Evolutionary conservation across 2,888 invertebrate species (phyloP), one percentile per base, ranked within the genome.

Genomic region (Isoperla grammatica): DNA sequence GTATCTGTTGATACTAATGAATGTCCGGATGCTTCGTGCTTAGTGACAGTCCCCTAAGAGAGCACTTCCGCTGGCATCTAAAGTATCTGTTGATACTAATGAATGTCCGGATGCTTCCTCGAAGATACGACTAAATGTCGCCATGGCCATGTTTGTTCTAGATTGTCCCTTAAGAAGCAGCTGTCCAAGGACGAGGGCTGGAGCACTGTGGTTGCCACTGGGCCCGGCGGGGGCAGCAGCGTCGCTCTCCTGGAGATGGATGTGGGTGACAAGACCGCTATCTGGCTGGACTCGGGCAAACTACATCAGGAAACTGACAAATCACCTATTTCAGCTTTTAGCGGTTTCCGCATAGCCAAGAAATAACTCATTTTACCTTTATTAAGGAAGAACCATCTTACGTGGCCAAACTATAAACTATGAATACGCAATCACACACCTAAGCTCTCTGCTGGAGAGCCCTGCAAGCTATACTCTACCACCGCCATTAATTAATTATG

Each of bases 291-390:
- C 40, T 37, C 49, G 1, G 65, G 64, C 4, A 48, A 42, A 9
- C 55, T 64, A 12, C 46, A 17, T 13, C 23, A 48, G 19, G 63
- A 62, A 22, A 50, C 29, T 12, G 61, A 55, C 2, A 54, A 66
- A 17, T 43, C 59, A 1, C 57, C 60, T 19, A 50, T 54, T 19
- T 59, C 61, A 8, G 73, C 73, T 6, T 75, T 75, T 66, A 71
- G 73, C 59, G 75, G 73, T 5, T 71, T 72, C 55, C 72, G 75
- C 57, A 69, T 75, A 54, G 73, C 74, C 60, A 75, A 72, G 65
- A 74, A 71, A 42, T 60, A 57, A 65, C 72, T 20, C 12, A 13
- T 17, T 45, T 4, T 13, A 11, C 3, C 6, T 15, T 3, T 19
- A 11, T 45, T n/a, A n/a, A 45, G 2, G 19, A 45, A 2, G 15